Evolutionary conservation across 2,888 invertebrate genomes (phyloP).

Genomic region (Ormia ochracea): DNA sequence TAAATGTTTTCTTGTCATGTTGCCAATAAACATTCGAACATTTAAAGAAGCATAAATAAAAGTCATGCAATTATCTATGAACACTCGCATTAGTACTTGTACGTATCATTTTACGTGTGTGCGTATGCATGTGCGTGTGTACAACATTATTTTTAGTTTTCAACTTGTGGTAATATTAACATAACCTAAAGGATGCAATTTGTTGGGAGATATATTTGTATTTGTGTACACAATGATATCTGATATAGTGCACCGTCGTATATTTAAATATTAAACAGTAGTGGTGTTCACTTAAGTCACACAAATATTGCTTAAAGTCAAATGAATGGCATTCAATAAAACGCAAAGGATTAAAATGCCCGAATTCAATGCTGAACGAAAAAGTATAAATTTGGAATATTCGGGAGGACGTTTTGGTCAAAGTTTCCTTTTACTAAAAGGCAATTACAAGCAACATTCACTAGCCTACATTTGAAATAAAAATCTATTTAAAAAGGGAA

Average conservation of each 20-base stretch:
- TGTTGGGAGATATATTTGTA: neutral
- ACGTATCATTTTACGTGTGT: neutral
- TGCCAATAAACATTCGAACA: slow-evolving; percentile 52
- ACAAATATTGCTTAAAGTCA: no score
- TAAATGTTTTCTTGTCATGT: slow-evolving; percentile 53
- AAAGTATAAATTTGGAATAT: no score
- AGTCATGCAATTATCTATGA: slow-evolving; percentile 11
- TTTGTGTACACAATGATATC: slow-evolving; percentile 29
- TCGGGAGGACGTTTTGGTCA: no score
- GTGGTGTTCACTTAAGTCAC: slow-evolving; percentile 18
- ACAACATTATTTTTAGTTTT: slow-evolving; percentile 41
- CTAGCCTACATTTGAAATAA: no score
- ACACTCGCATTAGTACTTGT: neutral
- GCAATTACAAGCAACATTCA: no score
- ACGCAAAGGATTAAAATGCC: no score
- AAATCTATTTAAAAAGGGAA: no score
- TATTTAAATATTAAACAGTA: neutral
- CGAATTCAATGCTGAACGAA: no score
- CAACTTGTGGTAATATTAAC: slow-evolving; percentile 56
- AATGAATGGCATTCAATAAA: no score
- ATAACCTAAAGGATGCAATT: slow-evolving; percentile 53
- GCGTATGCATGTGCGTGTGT: neutral
- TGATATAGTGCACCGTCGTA: slow-evolving; percentile 33
- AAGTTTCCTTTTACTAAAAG: no score
- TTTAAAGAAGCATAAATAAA: slow-evolving; percentile 38